Percentiles rank a stretch among this genome's conserved stretches.
phyloP scores from a whole-genome alignment of 2,888 invertebrate genomes.

The Coleophora flavipennella region DNA sequence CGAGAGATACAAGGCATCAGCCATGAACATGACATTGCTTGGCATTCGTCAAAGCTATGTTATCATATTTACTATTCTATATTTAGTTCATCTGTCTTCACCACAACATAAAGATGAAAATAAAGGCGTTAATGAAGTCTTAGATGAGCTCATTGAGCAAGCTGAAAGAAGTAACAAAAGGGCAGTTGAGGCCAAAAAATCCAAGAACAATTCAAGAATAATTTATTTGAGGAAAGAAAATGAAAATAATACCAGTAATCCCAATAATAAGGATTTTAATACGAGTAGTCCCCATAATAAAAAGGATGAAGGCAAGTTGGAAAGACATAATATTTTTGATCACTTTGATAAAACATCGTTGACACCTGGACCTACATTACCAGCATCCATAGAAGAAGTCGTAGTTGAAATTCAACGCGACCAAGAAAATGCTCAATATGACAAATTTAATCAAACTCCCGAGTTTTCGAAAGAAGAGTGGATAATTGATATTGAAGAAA shows the following conservation, averaged over 20 bases:
- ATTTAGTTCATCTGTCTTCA: background rate
- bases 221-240: conserved; percentile 15
- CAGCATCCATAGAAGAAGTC: too few species aligned
- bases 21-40: too few species aligned
- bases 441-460: too few species aligned
- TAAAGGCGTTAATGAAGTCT: conserved; percentile 21
- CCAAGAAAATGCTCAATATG: too few species aligned
- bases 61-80: background rate
- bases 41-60: too few species aligned
- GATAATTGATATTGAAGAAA: conserved; percentile 9
- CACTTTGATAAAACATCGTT: too few species aligned
- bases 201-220: conserved; percentile 24
- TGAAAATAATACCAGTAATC: conserved; percentile 5
- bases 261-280: conserved; percentile 10
- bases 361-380: too few species aligned
- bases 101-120: conserved; percentile 7
- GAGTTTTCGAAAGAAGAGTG: conserved; percentile 9
- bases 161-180: conserved; percentile 7
- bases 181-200: conserved; percentile 7
- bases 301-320: background rate
- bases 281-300: conserved; percentile 12
- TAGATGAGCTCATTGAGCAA: conserved; percentile 23
- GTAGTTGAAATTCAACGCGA: too few species aligned
- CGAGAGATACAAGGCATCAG: too few species aligned
- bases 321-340: too few species aligned